Evolutionary conservation across 2,888 invertebrate species (phyloP), one percentile per base, ranked within the genome.

Genomic region (Xanthia icteritia): DNA sequence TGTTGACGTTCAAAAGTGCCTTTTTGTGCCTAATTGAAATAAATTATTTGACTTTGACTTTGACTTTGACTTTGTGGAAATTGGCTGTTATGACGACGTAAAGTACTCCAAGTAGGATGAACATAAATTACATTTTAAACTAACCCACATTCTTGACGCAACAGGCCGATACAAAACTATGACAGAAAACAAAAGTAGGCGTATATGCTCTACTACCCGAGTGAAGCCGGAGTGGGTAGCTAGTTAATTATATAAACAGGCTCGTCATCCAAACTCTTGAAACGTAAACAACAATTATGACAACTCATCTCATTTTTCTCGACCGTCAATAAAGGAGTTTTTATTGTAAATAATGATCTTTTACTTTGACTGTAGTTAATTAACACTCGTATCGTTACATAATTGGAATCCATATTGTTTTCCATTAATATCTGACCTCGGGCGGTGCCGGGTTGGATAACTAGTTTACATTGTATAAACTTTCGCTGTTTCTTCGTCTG

Each of bases 311-410:
- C 15, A n/a, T 31, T 65, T 79, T 17, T n/a, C 27, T 39, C n/a
- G 20, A 54, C 45, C 73, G 78, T 66, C 68, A 64, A 64, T 60
- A 45, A 54, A 48, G 31, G 9, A 36, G 42, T 73, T 82, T 77
- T 82, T 67, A 79, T 64, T 67, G 63, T 79, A 56, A 82, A 79
- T 82, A 82, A 82, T 82, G 75, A 82, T 82, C 64, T 67, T 82
- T 79, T 69, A 42, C 60, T 65, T 68, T 69, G 82, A 63, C 79
- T 72, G 71, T n/a, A 65, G 64, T 65, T 75, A 79, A 79, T 82
- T 79, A 82, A 68, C 67, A 75, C 39, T 68, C 71, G 31, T 36
- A 66, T 31, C 54, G 68, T 82, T 82, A 75, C 56, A 20, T 82
- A 56, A 82, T 71, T 75, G 74, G 75, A 61, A 75, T 75, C 27